These are phyloP conservation scores for Sinodicranocentrus sp. DNA, from an alignment of 2,888 invertebrate species.

Conservation along the genomic window DNA sequence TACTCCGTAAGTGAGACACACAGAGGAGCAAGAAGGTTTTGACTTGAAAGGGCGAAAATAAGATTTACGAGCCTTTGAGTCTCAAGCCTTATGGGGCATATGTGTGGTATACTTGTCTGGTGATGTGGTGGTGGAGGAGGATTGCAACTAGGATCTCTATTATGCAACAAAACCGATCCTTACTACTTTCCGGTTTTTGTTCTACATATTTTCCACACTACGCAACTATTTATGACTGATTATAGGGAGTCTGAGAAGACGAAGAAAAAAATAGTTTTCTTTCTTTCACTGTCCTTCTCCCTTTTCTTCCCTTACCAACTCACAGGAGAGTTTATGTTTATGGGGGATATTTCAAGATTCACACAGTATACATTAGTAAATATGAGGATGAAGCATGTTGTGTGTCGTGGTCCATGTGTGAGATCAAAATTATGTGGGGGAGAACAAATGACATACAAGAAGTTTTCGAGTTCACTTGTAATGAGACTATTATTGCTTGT, in stretches of 20 bases:
- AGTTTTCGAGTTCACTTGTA: constrained; percentile 41
- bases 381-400: too few relatives aligned
- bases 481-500: constrained; percentile 31
- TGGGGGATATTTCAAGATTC: too few relatives aligned
- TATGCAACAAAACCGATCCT: background rate
- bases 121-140: constrained; percentile 36
- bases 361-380: too few relatives aligned
- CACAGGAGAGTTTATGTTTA: too few relatives aligned
- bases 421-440: too few relatives aligned
- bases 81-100: constrained; percentile 67
- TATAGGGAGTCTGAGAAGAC: background rate
- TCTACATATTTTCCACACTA: constrained; percentile 43
- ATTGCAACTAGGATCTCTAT: constrained; percentile 28
- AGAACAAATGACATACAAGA: constrained; percentile 10
- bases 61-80: constrained; percentile 72
- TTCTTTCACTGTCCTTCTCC: background rate
- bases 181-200: constrained; percentile 14
- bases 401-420: too few relatives aligned
- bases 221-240: constrained; percentile 49
- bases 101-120: constrained; percentile 12
- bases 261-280: background rate
- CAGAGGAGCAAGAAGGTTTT: constrained; percentile 50
- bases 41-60: constrained; percentile 73
- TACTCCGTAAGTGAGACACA: constrained; percentile 34
- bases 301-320: too few relatives aligned